Evolutionary conservation across 2,888 invertebrate genomes (phyloP), one percentile per base, ranked within the genome.

Genomic region (Cataglyphis cursor): DNA sequence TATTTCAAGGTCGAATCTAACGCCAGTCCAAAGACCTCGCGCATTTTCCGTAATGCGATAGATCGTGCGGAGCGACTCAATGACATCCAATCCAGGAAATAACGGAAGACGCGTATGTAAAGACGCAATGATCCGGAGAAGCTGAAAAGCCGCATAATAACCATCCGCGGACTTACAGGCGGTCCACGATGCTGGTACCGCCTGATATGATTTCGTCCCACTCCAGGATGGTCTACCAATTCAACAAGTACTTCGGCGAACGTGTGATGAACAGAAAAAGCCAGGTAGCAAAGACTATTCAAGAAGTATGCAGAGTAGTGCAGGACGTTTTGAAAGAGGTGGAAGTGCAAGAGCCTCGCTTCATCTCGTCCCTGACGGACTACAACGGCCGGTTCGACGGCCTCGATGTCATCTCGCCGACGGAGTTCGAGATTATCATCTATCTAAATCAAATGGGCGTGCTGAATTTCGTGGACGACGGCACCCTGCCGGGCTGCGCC

Each of bases 381-480:
- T 97, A 98, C 95, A 98, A 98, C 94, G 98, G 98, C 88, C 96
- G 98, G 82, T 99, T 97, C 95, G 99, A 99, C 93, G 99, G 99
- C n/a, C 96, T 99, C 84, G 98, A 98, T 94, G 99, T 99, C 44
- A 96, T 99, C 85, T 98, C 99, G 0, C 98, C 99, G 54, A 97
- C 97, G 87, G 99, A 99, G 95, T 99, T 98, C 95, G 99, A 99
- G 95, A 98, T 99, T 83, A 97, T 99, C 86, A 97, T 99, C 86
- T 99, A 98, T 94, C 96, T 99, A 74, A 99, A 99, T 95, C 99
- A 99, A 95, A 99, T 99, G 99, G 99, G 99, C 1, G 99, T 99
- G 41, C 97, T 99, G 92, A 99, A 99, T 95, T 99, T 99, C 94
- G 99, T 99, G 81, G 99, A 99, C 95, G 99, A 99, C 95, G 99